Evolutionary conservation across 2,888 invertebrate species (phyloP).

Genomic region (Drosophila anomelani): DNA sequence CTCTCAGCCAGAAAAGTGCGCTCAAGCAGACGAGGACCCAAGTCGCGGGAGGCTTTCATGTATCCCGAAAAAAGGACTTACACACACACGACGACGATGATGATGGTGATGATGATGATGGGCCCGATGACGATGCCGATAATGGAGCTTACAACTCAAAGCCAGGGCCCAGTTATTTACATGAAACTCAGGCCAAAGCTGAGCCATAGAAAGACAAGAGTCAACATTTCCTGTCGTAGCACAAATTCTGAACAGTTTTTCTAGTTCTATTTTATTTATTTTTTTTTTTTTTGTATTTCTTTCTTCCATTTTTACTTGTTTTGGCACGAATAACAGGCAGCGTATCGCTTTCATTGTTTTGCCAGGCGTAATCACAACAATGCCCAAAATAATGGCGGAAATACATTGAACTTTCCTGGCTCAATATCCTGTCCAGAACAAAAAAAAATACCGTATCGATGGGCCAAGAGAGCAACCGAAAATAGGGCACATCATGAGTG

Average conservation of each 20-base stretch:
- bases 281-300: background rate
- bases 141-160: conserved; percentile 42
- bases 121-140: conserved; percentile 36
- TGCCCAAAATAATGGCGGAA: conserved; percentile 42
- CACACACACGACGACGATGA: conserved; percentile 14
- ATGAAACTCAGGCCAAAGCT: conserved; percentile 35
- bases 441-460: conserved; percentile 6
- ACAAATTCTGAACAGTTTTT: conserved; percentile 18
- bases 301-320: conserved; percentile 9
- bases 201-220: conserved; percentile 22
- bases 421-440: conserved; percentile 38
- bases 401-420: conserved; percentile 33
- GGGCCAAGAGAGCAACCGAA: conserved; percentile 4
- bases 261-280: conserved; percentile 26
- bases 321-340: conserved; percentile 20
- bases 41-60: conserved; percentile 18
- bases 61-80: conserved; percentile 22
- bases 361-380: conserved; percentile 31
- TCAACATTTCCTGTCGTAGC: conserved; percentile 33
- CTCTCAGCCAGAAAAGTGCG: conserved; percentile 52
- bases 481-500: conserved; percentile 6
- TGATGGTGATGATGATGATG: conserved; percentile 10
- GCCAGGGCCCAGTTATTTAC: conserved; percentile 46
- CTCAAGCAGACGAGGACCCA: conserved; percentile 34
- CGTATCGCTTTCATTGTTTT: conserved; percentile 33